A percentile compares a stretch with the other conserved stretches of the same genome.
Evolutionary conservation across 2,888 invertebrate genomes (phyloP).

Genomic region (Sesamia inferens): DNA sequence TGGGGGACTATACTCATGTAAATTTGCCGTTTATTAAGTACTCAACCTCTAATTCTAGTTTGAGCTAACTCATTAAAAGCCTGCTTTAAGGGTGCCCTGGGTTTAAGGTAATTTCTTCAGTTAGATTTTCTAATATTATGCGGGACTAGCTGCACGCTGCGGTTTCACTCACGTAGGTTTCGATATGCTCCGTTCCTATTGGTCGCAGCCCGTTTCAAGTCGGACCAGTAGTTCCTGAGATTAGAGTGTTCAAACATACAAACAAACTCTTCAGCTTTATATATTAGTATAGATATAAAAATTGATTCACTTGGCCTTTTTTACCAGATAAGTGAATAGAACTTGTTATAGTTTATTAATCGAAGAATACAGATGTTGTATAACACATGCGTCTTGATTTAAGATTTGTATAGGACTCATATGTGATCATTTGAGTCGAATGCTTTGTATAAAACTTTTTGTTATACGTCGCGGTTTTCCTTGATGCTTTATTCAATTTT

Average conservation of each 20-base stretch:
- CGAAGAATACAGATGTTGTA: constrained; percentile 17
- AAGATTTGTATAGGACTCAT: constrained; percentile 9
- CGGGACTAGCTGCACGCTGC: too few relatives aligned
- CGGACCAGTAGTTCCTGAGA: too few relatives aligned
- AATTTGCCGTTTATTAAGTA: neutral
- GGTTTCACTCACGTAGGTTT: too few relatives aligned
- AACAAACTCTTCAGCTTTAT: too few relatives aligned
- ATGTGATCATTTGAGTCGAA: constrained; percentile 55
- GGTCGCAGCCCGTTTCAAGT: too few relatives aligned
- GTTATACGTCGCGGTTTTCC: constrained; percentile 34
- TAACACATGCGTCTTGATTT: constrained; percentile 17
- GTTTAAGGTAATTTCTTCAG: neutral
- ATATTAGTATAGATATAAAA: neutral
- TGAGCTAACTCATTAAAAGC: too few relatives aligned
- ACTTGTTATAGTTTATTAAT: neutral
- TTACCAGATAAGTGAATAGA: constrained; percentile 5
- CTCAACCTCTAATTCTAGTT: neutral
- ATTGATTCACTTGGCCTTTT: constrained; percentile 5
- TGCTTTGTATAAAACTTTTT: constrained; percentile 49
- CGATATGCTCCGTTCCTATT: too few relatives aligned
- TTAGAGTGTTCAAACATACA: too few relatives aligned
- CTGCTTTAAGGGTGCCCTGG: too few relatives aligned
- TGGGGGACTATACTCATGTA: too few relatives aligned
- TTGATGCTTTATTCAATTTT: constrained; percentile 35
- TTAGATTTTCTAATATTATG: neutral